Conservation (phyloP, 2,888 invertebrate genomes). For the Pseudococcus jackbeardsleyi region DNA sequence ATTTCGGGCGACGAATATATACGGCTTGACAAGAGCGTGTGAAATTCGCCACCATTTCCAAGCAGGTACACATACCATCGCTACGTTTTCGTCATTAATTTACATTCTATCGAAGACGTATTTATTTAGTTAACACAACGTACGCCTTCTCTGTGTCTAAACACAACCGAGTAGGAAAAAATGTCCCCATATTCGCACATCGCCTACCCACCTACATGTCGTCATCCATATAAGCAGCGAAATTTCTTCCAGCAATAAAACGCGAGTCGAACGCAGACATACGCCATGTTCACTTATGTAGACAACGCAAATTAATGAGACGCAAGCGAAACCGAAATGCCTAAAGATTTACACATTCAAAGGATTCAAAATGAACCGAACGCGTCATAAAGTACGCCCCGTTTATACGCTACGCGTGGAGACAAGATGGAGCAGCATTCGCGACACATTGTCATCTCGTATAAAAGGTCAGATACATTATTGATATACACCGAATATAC, state of each 20-base stretch:
- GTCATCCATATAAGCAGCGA: background rate
- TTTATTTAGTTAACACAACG: constrained; percentile 25
- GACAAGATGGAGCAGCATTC: background rate
- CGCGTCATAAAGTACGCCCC: background rate
- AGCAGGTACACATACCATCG: background rate
- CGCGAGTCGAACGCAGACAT: no score
- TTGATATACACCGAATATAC: background rate
- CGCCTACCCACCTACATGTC: background rate
- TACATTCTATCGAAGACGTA: constrained; percentile 36
- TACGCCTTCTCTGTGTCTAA: background rate
- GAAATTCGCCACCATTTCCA: constrained; percentile 21
- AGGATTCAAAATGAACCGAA: constrained; percentile 27
- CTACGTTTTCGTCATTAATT: constrained; percentile 33
- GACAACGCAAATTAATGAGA: constrained; percentile 10
- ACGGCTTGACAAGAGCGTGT: constrained; percentile 18
- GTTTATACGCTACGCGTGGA: background rate
- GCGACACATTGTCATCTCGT: background rate
- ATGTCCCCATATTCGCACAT: background rate
- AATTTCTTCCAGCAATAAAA: background rate
- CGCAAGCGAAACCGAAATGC: background rate
- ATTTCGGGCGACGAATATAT: background rate
- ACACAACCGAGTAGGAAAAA: background rate
- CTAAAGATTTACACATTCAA: constrained; percentile 21
- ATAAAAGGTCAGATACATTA: constrained; percentile 18
- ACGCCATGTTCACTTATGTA: background rate